These are phyloP conservation scores for Budorcas taxicolor DNA, from an alignment of 2,113 vertebrate genomes.

Conservation along the genomic window DNA sequence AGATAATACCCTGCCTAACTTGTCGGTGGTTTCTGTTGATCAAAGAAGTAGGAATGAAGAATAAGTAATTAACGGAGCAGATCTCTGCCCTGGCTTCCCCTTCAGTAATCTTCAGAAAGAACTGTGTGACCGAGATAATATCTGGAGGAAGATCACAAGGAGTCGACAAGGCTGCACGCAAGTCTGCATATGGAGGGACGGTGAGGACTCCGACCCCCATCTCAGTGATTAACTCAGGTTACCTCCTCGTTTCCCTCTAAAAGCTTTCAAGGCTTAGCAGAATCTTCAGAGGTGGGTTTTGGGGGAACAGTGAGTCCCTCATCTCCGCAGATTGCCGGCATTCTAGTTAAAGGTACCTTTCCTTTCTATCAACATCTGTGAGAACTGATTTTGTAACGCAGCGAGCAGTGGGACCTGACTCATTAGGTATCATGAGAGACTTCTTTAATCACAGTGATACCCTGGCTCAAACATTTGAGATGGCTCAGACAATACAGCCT, in stretches of 20 bases:
- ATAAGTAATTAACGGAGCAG: not conserved
- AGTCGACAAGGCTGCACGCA: not conserved
- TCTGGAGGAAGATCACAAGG: not conserved
- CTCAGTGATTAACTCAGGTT: not conserved
- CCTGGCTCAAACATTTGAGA: not conserved
- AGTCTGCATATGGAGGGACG: not conserved
- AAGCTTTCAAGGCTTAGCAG: not conserved
- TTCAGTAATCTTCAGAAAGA: not conserved
- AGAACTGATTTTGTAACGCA: not conserved
- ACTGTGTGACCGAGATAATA: not conserved
- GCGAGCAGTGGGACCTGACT: not conserved
- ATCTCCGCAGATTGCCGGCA: not conserved
- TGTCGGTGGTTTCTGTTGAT: fast-evolving
- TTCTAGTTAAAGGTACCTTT: not conserved
- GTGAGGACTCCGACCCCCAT: not conserved
- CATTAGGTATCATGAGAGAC: not conserved
- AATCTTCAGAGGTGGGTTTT: not conserved
- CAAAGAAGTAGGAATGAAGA: not conserved
- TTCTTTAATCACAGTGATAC: not conserved
- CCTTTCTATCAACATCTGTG: not conserved
- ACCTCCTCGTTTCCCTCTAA: not conserved
- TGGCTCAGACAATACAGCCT: not conserved
- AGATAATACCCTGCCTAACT: not conserved
- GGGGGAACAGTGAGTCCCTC: not conserved
- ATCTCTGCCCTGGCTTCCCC: not conserved